These are phyloP conservation scores for Umimayanthus chanpuru DNA, from an alignment of 92 coral and sea anemone species.

Conservation along the genomic window DNA sequence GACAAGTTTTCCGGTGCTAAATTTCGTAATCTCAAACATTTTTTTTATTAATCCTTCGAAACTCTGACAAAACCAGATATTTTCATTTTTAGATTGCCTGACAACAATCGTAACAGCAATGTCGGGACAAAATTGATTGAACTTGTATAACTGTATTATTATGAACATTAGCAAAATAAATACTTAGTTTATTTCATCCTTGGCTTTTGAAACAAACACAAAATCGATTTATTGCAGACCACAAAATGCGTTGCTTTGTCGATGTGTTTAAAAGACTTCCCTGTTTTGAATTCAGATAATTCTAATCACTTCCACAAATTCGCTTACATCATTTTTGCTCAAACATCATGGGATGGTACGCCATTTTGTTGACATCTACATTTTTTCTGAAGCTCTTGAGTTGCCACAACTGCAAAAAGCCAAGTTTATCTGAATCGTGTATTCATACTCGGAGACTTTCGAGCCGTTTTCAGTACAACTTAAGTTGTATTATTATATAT, in stretches of 20 bases:
- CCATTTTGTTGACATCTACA: conserved; percentile 20
- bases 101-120: conserved; percentile 39
- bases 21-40: conserved; percentile 8
- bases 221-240: conserved; percentile 13
- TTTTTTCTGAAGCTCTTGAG: background rate
- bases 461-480: background rate
- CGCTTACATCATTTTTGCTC: conserved; percentile 8
- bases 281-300: conserved; percentile 18
- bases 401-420: conserved; percentile 17
- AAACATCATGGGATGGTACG: background rate
- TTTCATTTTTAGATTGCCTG: conserved; percentile 28
- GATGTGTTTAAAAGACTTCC: conserved; percentile 40
- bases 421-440: background rate
- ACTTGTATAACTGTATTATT: conserved; percentile 23
- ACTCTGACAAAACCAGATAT: conserved; percentile 11
- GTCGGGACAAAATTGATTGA: conserved; percentile 33
- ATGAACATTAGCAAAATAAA: conserved; percentile 36
- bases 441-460: background rate
- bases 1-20: conserved; percentile 8
- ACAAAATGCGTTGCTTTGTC: conserved; percentile 23
- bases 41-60: conserved; percentile 25
- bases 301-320: conserved; percentile 26
- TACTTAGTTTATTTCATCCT: conserved; percentile 36
- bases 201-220: conserved; percentile 22
- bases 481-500: background rate